Evolutionary conservation across 2,113 vertebrate genomes (phyloP).

Genomic region (Gobius niger): DNA sequence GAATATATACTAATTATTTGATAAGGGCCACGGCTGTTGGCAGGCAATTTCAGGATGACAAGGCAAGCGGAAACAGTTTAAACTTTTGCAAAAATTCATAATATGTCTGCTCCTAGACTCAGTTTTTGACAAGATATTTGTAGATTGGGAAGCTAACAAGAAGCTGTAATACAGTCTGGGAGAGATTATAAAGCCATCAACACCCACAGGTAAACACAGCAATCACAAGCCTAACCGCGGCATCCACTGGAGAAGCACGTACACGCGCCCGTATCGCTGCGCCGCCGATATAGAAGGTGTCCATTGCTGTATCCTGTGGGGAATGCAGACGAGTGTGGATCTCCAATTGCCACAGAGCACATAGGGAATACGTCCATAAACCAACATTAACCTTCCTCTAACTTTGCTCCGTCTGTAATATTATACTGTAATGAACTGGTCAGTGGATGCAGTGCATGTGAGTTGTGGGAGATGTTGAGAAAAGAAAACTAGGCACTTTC

Average conservation of each 20-base stretch:
- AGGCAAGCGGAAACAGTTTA: conserved; percentile 31
- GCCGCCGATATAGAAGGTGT: conserved; percentile 18
- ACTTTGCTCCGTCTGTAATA: conserved; percentile 26
- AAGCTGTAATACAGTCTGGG: conserved; percentile 29
- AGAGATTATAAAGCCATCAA: conserved; percentile 43
- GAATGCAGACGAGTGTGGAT: conserved; percentile 4
- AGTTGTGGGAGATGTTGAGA: not conserved
- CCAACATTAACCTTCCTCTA: conserved; percentile 32
- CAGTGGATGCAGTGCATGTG: not conserved
- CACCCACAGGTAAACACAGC: conserved; percentile 43
- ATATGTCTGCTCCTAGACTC: conserved; percentile 18
- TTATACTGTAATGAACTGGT: not conserved
- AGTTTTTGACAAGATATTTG: conserved; percentile 39
- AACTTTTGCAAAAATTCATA: conserved; percentile 45
- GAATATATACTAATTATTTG: conserved; percentile 38
- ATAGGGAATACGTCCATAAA: conserved; percentile 20
- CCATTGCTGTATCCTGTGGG: conserved; percentile 8
- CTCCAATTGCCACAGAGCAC: conserved; percentile 1
- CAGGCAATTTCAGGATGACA: conserved; percentile 53
- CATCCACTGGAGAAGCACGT: conserved; percentile 5
- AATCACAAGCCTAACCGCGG: conserved; percentile 25
- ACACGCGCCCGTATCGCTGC: conserved; percentile 11
- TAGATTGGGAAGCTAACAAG: conserved; percentile 43
- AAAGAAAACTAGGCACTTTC: not conserved
- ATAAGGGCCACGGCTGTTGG: conserved; percentile 51